These are phyloP conservation scores for Leuciscus waleckii DNA, from an alignment of 2,797 vertebrate genomes.

Conservation along the genomic window DNA sequence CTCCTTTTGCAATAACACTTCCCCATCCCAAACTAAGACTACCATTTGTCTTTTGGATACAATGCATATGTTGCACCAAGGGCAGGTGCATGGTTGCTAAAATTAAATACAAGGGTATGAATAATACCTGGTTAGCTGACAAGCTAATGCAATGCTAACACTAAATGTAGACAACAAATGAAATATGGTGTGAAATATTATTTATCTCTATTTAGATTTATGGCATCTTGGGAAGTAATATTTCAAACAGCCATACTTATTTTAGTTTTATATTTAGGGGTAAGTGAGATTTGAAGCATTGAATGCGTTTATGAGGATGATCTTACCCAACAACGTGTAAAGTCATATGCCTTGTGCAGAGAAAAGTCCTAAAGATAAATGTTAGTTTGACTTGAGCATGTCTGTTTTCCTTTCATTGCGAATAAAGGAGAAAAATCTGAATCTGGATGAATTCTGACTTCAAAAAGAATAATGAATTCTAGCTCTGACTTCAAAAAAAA, in stretches of 20 bases:
- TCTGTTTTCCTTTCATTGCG: neutral
- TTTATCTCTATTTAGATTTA: slow-evolving; percentile 4
- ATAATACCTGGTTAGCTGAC: slow-evolving; percentile 34
- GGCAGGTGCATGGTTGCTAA: slow-evolving; percentile 39
- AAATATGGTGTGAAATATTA: slow-evolving; percentile 11
- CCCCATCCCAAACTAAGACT: slow-evolving; percentile 11
- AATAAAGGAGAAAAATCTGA: neutral
- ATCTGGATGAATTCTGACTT: neutral
- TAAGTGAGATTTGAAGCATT: neutral
- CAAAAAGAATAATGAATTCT: neutral
- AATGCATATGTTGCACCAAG: slow-evolving; percentile 41
- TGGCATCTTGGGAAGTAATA: neutral
- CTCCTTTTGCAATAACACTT: slow-evolving; percentile 37
- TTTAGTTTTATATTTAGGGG: neutral
- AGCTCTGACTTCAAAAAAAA: no score
- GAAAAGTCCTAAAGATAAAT: neutral
- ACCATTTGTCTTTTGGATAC: slow-evolving; percentile 31
- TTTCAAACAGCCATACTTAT: neutral
- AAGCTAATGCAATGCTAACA: slow-evolving; percentile 20
- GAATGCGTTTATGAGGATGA: neutral
- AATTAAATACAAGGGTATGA: slow-evolving; percentile 24
- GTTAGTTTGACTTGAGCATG: neutral
- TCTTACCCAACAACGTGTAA: neutral
- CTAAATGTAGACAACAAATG: neutral
- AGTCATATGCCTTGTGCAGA: neutral